A percentile compares a stretch with the other conserved stretches of the same genome.
These are phyloP conservation scores for Steatornis caripensis DNA, from an alignment of 2,113 vertebrate genomes.

Conservation along the genomic window DNA sequence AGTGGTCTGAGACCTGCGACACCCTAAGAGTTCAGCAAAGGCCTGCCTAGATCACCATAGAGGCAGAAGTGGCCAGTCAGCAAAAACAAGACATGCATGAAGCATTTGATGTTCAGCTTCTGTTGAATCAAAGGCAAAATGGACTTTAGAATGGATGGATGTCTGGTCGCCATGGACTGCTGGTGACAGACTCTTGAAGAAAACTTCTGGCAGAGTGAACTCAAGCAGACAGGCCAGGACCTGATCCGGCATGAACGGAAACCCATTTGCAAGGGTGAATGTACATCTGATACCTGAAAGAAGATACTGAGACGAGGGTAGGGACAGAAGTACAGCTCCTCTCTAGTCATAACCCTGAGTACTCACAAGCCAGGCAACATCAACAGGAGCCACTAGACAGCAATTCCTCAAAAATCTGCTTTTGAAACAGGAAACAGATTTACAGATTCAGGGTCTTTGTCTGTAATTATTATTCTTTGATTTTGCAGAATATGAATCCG, in stretches of 20 bases:
- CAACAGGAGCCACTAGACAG: background rate
- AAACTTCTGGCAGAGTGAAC: background rate
- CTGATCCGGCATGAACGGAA: background rate
- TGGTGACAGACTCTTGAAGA: background rate
- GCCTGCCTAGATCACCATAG: background rate
- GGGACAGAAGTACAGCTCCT: background rate
- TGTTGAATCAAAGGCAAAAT: background rate
- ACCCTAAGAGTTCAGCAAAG: background rate
- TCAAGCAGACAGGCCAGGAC: background rate
- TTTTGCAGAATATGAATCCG: background rate
- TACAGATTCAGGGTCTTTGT: background rate
- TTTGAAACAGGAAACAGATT: background rate
- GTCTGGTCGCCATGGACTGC: background rate
- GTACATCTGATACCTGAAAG: constrained; percentile 19
- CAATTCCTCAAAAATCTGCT: background rate
- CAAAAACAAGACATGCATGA: background rate
- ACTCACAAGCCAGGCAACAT: background rate
- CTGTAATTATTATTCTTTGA: background rate
- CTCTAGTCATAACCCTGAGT: background rate
- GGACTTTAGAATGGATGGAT: background rate
- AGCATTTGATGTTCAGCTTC: background rate
- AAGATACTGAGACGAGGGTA: background rate
- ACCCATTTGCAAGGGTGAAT: background rate
- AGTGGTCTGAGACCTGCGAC: background rate
- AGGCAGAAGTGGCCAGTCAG: background rate